These are phyloP conservation scores for Pogonophryne albipinna DNA, from an alignment of 2,797 vertebrate species.

Conservation along the genomic window DNA sequence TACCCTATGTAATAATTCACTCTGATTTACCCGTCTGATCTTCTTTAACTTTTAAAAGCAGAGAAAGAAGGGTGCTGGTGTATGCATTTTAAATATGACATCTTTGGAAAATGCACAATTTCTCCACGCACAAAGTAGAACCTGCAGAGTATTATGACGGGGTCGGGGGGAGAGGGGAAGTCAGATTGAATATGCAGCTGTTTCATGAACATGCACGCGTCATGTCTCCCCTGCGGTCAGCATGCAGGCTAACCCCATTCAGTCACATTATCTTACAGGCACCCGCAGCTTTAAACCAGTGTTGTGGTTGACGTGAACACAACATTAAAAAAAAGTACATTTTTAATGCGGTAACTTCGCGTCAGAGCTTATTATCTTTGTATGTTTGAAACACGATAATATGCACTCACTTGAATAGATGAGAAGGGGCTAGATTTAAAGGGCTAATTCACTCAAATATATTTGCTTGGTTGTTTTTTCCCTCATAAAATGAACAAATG, in stretches of 20 bases:
- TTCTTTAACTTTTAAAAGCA: slow-evolving; percentile 3
- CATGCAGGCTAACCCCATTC: slow-evolving; percentile 81
- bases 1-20: background rate
- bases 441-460: background rate
- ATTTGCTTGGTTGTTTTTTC: background rate
- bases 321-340: slow-evolving; percentile 11
- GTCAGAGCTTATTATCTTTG: background rate
- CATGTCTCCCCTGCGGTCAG: slow-evolving; percentile 70
- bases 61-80: background rate
- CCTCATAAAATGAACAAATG: background rate
- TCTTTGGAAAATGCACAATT: slow-evolving; percentile 48
- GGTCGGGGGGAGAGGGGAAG: slow-evolving; percentile 44
- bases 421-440: background rate
- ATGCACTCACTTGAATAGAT: background rate
- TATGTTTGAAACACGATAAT: background rate
- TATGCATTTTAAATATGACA: slow-evolving; percentile 8
- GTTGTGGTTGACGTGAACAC: slow-evolving; percentile 34
- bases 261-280: slow-evolving; percentile 79
- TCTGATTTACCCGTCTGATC: background rate
- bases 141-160: slow-evolving; percentile 35
- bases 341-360: background rate
- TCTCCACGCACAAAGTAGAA: slow-evolving; percentile 36
- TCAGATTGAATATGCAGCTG: slow-evolving; percentile 68
- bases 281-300: slow-evolving; percentile 51
- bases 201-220: slow-evolving; percentile 65